A percentile compares a stretch with the other conserved stretches of the same genome.
phyloP scores from a whole-genome alignment of 2,888 invertebrate species.

The Stomorhina lunata region DNA sequence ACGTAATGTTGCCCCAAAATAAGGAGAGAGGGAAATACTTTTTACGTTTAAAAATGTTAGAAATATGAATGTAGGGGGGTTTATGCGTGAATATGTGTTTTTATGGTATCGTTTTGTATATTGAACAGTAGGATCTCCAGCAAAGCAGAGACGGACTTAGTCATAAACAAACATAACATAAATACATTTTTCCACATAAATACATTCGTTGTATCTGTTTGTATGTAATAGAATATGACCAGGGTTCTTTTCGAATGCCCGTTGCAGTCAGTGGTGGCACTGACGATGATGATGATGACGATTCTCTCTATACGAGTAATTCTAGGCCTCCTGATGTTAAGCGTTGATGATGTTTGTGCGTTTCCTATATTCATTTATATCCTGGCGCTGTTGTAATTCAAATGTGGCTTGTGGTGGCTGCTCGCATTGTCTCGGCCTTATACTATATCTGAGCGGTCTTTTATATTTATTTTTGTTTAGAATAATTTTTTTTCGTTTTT shows the following conservation, averaged over 20 bases:
- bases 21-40: background rate
- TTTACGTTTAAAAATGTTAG: background rate
- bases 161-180: background rate
- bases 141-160: background rate
- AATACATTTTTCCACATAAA: background rate
- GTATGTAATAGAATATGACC: background rate
- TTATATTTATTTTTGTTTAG: constrained; percentile 11
- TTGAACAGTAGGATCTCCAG: constrained; percentile 26
- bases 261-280: constrained; percentile 30
- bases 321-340: constrained; percentile 53
- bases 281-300: constrained; percentile 27
- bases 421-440: constrained; percentile 56
- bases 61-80: constrained; percentile 7
- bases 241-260: background rate
- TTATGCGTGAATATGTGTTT: constrained; percentile 14
- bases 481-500: too few species aligned
- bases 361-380: constrained; percentile 65
- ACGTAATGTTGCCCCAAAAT: constrained; percentile 51
- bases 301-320: constrained; percentile 38
- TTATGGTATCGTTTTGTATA: background rate
- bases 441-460: constrained; percentile 31
- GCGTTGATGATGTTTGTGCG: constrained; percentile 58
- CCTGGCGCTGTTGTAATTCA: constrained; percentile 65
- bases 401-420: constrained; percentile 64
- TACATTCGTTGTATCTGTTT: background rate